Base-by-base conservation (phyloP, 2,113 vertebrate species). In the Prinia subflava region DNA sequence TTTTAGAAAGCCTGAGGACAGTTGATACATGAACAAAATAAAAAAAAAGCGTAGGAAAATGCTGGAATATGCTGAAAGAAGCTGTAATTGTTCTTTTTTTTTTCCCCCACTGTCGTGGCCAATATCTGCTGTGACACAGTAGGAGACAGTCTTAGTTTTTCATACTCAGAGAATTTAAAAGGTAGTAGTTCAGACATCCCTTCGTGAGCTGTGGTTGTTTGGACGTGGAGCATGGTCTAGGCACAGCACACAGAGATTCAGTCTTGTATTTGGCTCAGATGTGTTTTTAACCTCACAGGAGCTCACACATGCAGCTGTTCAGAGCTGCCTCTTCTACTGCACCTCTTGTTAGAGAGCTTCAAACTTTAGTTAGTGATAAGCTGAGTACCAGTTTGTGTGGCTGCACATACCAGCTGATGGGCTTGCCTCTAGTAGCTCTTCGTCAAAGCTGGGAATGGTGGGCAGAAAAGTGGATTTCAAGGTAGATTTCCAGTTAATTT, bases 371-470 rank as follows among this genome's bases (percentile, higher is more conserved):
- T 27, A 50, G 25, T 35, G 31, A 8, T 80, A 50, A 55, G 22
- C 39, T 44, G 4, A 28, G 4, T n/a, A 67, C 22, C 44, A 70
- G 0, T 5, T 60, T 64, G 13, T 42, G 21, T 7, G 21, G 23
- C 49, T 73, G 15, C 21, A 20, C 1, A 0, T 49, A 10, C 12
- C 1, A 2, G 3, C 41, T 37, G 37, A 8, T 49, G 33, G 28
- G 6, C 28, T 88, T 73, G 11, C 11, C 7, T 64, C 5, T 65
- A 12, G 17, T 41, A 50, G 35, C 27, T 77, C n/a, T 49, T 75
- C 37, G 41, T 74, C 24, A 64, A 21, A 76, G 44, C 30, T 89
- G 47, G 31, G 60, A 57, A 31, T 9, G 7, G 7, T 85, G 41
- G 6, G 23, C 39, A 60, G 30, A 5, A 50, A 27, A 42, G 25